Conservation (phyloP, 2,113 vertebrate species). For the Thinocorus orbignyianus region DNA sequence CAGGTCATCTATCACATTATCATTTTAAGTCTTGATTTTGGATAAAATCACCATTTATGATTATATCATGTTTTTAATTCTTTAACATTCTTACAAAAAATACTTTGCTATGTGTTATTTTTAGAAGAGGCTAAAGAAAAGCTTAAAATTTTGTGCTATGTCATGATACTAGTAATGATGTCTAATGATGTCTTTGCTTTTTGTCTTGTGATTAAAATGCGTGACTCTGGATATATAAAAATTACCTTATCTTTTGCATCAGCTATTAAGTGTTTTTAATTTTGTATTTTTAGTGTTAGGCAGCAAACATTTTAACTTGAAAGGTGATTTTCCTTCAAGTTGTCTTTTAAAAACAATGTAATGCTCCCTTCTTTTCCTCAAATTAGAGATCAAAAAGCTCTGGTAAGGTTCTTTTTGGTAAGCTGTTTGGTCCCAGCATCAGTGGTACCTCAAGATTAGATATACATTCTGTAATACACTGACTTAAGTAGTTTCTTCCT, state of each 20-base stretch:
- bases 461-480: not conserved
- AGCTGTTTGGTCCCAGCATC: not conserved
- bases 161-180: not conserved
- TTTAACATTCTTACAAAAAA: not conserved
- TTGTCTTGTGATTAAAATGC: not conserved
- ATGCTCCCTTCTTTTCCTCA: rapidly evolving
- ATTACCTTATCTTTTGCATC: not conserved
- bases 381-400: not conserved
- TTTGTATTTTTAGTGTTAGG: not conserved
- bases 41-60: not conserved
- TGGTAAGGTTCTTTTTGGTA: not conserved
- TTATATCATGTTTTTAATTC: not conserved
- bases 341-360: not conserved
- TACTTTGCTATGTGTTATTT: not conserved
- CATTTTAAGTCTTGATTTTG: not conserved
- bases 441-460: not conserved
- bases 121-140: not conserved
- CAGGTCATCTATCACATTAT: not conserved
- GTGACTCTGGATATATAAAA: not conserved
- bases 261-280: not conserved
- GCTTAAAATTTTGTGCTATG: rapidly evolving
- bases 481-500: not conserved
- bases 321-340: not conserved
- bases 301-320: not conserved
- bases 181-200: not conserved